A percentile compares a stretch with the other conserved stretches of the same genome.
These are phyloP conservation scores for Sinocyclocheilus anophthalmus DNA, from an alignment of 2,113 vertebrate species.

Conservation along the genomic window DNA sequence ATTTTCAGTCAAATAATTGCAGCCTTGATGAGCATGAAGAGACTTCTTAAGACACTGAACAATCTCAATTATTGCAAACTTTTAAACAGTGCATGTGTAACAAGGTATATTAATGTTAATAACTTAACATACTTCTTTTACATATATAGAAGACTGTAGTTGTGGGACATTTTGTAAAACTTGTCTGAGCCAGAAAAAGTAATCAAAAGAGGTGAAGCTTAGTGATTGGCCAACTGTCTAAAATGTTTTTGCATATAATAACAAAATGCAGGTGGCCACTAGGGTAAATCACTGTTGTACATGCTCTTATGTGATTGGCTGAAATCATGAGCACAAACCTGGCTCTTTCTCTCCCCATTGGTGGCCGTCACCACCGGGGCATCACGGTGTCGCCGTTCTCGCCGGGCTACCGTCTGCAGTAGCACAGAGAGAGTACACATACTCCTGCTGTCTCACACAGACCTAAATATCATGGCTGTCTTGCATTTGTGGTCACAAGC, in stretches of 20 bases:
- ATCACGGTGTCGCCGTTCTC: constrained; percentile 77
- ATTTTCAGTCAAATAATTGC: not conserved
- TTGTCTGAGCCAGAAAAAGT: too few species aligned
- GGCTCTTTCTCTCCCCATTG: constrained; percentile 81
- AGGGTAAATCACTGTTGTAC: not conserved
- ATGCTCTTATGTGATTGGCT: constrained; percentile 12
- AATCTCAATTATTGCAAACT: not conserved
- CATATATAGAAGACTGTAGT: too few species aligned
- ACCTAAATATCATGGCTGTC: not conserved
- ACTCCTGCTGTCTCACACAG: not conserved
- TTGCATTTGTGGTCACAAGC: not conserved
- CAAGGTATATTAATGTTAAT: not conserved
- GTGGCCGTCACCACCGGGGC: constrained; percentile 75
- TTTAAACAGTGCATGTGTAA: not conserved
- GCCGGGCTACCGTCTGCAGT: constrained; percentile 80
- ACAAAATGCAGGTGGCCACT: not conserved
- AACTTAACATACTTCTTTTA: not conserved
- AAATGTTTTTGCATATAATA: not conserved
- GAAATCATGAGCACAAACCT: constrained; percentile 83
- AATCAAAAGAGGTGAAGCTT: not conserved
- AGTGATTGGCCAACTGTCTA: not conserved
- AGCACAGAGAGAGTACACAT: constrained; percentile 46
- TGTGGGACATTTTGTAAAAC: too few species aligned
- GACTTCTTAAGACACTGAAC: not conserved
- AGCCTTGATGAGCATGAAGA: not conserved